Base-by-base conservation (phyloP, 2,797 vertebrate genomes). In the Ceryle rudis region DNA sequence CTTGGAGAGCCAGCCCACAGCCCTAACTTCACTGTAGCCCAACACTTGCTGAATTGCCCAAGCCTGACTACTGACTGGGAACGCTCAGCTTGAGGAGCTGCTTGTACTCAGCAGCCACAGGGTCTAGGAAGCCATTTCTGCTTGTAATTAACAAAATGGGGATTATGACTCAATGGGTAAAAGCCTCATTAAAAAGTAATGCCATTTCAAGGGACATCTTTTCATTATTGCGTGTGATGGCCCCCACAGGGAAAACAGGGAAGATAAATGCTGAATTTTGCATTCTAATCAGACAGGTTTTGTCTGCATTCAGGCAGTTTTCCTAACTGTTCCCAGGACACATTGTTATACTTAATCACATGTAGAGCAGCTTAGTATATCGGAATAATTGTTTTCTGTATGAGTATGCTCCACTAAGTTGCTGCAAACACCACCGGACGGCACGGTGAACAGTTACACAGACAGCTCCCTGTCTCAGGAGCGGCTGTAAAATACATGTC, bases 171-270 rank as follows among this genome's bases (percentile, higher is more conserved):
- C 81, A 78, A 78, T 80, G 67, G 70, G 42, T 93, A 94, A 97
- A 96, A 94, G 52, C 72, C 96, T 96, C 81, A 95, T 97, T 97
- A 97, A 96, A 97, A 94, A 81, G 49, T 73, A 94, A 94, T 88
- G 91, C 54, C 75, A 95, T 94, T 97, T 89, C 87, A 89, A 92
- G 95, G 91, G 94, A 97, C 93, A 93, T 95, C 94, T 94, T 96
- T 96, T 96, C 89, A 96, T 97, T 97, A 96, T 81, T 89, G 72
- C 31, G 3, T 78, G 46, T 92, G 96, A 97, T 31, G 15, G 83
- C 72, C 62, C 95, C 93, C 89, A 67, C 5, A 91, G 95, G 95
- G 73, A 92, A 94, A 95, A 60, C 52, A 84, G 71, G 62, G 91
- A 92, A 92, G 94, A 96, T 91, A 96, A 97, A 97, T 94, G 85